Evolutionary conservation across 2,113 vertebrate species (phyloP).

Genomic region (Regulus satrapa): DNA sequence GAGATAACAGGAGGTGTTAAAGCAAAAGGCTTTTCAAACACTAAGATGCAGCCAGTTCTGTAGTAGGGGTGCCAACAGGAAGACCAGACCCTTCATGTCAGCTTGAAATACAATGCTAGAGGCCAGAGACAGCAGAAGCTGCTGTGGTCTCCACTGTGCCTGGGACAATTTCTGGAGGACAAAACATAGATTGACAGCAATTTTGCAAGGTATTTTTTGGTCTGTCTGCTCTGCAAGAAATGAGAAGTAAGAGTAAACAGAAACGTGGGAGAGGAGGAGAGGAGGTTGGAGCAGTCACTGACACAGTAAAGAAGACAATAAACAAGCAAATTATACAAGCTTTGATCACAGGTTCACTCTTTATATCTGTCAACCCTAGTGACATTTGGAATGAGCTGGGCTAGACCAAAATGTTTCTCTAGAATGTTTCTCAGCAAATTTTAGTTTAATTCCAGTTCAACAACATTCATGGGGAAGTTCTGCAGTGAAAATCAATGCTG

Average conservation of each 20-base stretch:
- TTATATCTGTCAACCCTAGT: background rate
- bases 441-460: background rate
- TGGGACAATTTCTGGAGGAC: constrained; percentile 3
- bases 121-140: constrained; percentile 14
- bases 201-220: constrained; percentile 18
- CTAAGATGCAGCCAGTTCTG: constrained; percentile 35
- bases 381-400: background rate
- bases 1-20: constrained; percentile 73
- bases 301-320: background rate
- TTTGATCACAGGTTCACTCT: background rate
- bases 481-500: background rate
- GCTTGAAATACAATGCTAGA: constrained; percentile 35
- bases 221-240: background rate
- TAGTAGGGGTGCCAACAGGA: background rate
- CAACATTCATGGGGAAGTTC: background rate
- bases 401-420: background rate
- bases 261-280: background rate
- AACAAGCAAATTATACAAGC: background rate
- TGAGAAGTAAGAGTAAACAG: background rate
- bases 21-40: constrained; percentile 53
- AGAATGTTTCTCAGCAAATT: background rate
- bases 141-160: background rate
- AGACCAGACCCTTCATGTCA: background rate
- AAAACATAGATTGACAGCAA: background rate
- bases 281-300: background rate